Base-by-base conservation (phyloP, 92 coral and sea anemone species). In the Zoanthus gigantus region DNA sequence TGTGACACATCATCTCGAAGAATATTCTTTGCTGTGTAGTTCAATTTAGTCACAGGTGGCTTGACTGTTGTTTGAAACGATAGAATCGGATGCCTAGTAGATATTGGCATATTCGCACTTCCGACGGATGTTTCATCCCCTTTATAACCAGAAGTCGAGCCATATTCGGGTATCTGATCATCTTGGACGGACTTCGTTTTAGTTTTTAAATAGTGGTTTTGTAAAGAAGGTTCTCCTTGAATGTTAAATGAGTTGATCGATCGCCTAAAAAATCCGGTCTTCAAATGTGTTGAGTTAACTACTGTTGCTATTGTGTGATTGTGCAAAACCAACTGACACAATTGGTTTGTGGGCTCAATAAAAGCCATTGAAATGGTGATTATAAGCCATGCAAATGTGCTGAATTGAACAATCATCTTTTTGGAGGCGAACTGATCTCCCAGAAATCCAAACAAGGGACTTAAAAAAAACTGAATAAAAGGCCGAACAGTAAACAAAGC, bases 311-410 rank as follows among this genome's bases (percentile, higher is more conserved):
- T 81, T 12, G 96, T 94, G 71, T 93, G 83, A 78, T 97, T 97
- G 14, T 87, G 83, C 45, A 93, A 89, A 45, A 93, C 87, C 42
- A 95, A 67, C 71, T 97, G 96, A 75, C 99, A 97, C 46, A 92
- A 87, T 79, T 97, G 98, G 9, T 92, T 95, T 10, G 99, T 97
- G 1, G 99, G 99, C 78, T 97, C 99, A 45, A 97, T 94, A 92
- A 97, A 97, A 2, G 96, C 98, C 74, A 97, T 29, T 46, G 99
- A 93, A 72, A 97, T 95, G 11, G 99, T 95, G 85, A 91, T 92
- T 18, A 97, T 88, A 18, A 97, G 90, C 99, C 99, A 97, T 15
- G 90, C 93, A 71, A 97, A 91, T 11, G 93, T 88, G 52, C 95
- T 92, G 93, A 97, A 95, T 74, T 95, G 96, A 23, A 97, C 79